Base-by-base conservation (phyloP, 2,113 vertebrate genomes). In the Glareola pratincola region DNA sequence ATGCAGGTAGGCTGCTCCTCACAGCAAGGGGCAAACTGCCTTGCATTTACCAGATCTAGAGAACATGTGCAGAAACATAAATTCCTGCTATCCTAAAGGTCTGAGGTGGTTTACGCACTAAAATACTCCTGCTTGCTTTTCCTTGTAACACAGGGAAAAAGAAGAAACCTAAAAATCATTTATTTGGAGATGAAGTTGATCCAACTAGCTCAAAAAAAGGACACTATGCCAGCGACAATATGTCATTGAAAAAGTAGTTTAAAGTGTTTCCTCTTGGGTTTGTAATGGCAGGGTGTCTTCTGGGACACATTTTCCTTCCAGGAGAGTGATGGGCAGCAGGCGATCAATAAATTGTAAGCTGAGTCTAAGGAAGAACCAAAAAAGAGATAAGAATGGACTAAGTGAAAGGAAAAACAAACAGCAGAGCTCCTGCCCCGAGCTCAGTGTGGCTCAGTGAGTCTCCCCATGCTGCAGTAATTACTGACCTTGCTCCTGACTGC, bases 341-440 rank as follows among this genome's bases (percentile, higher is more conserved):
- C 0, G 0, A 75, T 64, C 29, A 47, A 48, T 64, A 0, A 0
- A 27, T 60, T 1, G 1, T 69, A 64, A 63, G 23, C 34, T 29
- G 37, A 80, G 14, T 27, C 32, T 59, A 73, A 80, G 24, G 15
- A 47, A 78, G 23, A 50, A 69, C 2, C 9, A 27, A 36, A 71
- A 68, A 48, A 47, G 8, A 30, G 4, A 37, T 53, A 43, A 88
- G 34, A 88, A 72, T 17, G 37, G 34, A 41, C 27, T 8, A 30
- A 59, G 11, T 24, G 20, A 30, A 43, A 30, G 8, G n/a, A 91
- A 88, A 92, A 90, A 3, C 23, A 88, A 79, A 43, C 4, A 78
- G 37, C 27, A 90, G 64, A 77, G 56, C 47, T 63, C 18, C 43
- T 47, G 9, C 23, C 48, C 21, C 1, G 1, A 68, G 45, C 34